A percentile compares a stretch with the other conserved stretches of the same genome.
Evolutionary conservation across 2,113 vertebrate species (phyloP).

Genomic region (Corapipo altera): DNA sequence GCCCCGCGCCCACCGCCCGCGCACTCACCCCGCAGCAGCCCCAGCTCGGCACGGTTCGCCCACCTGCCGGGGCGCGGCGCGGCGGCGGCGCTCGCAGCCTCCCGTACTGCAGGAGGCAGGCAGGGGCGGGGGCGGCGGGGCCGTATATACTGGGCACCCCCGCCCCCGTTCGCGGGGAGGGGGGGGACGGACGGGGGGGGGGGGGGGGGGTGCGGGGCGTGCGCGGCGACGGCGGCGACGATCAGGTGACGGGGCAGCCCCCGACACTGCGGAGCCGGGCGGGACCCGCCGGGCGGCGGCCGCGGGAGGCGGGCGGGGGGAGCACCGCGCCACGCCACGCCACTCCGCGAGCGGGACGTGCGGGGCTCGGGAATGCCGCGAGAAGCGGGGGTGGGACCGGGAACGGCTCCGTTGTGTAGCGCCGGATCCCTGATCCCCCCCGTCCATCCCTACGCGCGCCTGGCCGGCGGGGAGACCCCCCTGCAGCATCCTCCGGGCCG

Average conservation of each 20-base stretch:
- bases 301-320: conserved; percentile 24
- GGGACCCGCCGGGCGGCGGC: conserved; percentile 49
- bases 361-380: neutral
- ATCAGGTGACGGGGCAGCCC: conserved; percentile 70
- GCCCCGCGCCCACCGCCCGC: no score
- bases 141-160: no score
- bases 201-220: conserved; percentile 50
- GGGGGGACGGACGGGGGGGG: no score
- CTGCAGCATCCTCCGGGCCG: neutral
- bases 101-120: no score
- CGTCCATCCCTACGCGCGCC: neutral
- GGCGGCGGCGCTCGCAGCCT: no score
- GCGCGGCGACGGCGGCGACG: conserved; percentile 14
- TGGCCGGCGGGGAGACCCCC: neutral
- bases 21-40: no score
- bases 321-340: neutral
- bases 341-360: neutral
- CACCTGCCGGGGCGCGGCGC: no score
- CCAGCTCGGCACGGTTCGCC: no score
- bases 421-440: neutral
- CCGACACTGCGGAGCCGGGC: conserved; percentile 63
- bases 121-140: no score
- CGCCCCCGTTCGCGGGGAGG: no score
- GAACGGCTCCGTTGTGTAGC: neutral
- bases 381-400: neutral